Conservation (phyloP, 2,888 invertebrate genomes). For the Mactromeris polynyma region DNA sequence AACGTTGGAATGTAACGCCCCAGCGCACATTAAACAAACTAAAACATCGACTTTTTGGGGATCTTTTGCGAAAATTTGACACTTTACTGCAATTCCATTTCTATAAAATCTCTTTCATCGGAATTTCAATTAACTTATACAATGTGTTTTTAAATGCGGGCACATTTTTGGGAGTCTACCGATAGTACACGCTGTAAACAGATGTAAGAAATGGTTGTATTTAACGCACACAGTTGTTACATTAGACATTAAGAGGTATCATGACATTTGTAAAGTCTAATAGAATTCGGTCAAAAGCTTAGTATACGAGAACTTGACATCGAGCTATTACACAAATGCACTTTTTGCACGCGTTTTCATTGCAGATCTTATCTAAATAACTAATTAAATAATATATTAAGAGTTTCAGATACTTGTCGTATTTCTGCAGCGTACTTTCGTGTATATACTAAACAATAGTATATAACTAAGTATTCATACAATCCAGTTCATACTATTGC, state of each 20-base stretch:
- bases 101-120: background rate
- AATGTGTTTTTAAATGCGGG: background rate
- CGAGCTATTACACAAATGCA: background rate
- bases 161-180: background rate
- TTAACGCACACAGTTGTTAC: background rate
- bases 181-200: background rate
- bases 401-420: background rate
- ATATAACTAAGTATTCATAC: background rate
- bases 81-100: conserved; percentile 6
- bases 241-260: background rate
- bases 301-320: background rate
- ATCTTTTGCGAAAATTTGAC: background rate
- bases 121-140: conserved; percentile 1
- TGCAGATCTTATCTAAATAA: background rate
- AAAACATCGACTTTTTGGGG: conserved; percentile 3
- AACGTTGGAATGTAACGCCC: conserved; percentile 52
- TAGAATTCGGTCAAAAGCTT: background rate
- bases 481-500: no score
- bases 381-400: background rate
- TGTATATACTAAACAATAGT: background rate
- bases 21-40: conserved; percentile 20
- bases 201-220: background rate
- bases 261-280: background rate
- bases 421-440: background rate
- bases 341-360: background rate